Evolutionary conservation across 2,888 invertebrate species (phyloP), one percentile per base, ranked within the genome.

Genomic region (Leptogaster cylindrica): DNA sequence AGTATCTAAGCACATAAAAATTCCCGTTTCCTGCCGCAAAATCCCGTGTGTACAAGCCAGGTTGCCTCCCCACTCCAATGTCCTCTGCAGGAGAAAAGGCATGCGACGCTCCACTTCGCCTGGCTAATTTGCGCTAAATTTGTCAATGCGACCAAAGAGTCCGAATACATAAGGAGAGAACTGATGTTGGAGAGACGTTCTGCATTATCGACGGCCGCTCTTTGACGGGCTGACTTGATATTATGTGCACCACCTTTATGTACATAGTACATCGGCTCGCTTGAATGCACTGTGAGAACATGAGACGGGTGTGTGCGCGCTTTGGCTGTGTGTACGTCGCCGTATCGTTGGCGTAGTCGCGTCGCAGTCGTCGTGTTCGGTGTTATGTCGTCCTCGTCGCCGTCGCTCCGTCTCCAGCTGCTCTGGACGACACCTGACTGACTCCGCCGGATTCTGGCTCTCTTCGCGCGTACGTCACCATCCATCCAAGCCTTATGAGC

Each of bases 341-440:
- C 39, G 23, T 64, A 64, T 25, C n/a, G 20, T 18, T 20, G 31
- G 46, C 48, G 33, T 44, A n/a, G n/a, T n/a, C 18, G 52, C 10
- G 18, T 18, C 20, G 14, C 46, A n/a, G n/a, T 3, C 41, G 41
- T 41, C 27, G 66, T 33, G 25, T 58, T 55, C 50, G 27, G 67
- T 36, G 52, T 33, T 64, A 23, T 58, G 27, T 50, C 33, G 39
- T 61, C 50, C 7, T 8, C 61, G 25, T 48, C 44, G 67, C 16
- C 46, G 46, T 33, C 20, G 36, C 31, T 39, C n/a, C 48, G 46
- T 27, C 58, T 20, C 25, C 23, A 23, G 36, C 14, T 44, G 27
- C 46, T 66, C 55, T 46, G 69, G 69, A 66, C 69, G 69, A 69
- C 69, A 69, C 69, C 69, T 69, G 69, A 69, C 66, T 68, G 41